phyloP scores from a whole-genome alignment of 2,888 invertebrate species.

The Slavum lentiscoides region DNA sequence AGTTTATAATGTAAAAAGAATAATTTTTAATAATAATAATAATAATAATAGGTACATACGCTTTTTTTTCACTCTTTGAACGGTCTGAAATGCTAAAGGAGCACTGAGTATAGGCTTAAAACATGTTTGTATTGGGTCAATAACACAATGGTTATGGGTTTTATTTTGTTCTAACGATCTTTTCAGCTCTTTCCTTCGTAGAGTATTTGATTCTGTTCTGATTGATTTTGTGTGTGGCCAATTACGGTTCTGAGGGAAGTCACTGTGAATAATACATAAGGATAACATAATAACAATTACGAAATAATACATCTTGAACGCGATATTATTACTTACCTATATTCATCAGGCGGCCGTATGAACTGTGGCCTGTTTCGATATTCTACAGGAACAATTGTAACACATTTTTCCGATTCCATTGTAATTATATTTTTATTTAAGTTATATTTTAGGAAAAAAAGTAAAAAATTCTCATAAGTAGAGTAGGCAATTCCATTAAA shows the following conservation, averaged over 20 bases:
- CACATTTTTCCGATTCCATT: slow-evolving; percentile 61
- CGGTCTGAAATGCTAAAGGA: slow-evolving; percentile 31
- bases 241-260: slow-evolving; percentile 56
- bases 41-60: neutral
- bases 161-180: slow-evolving; percentile 36
- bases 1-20: too few relatives aligned
- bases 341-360: slow-evolving; percentile 66
- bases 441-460: too few relatives aligned
- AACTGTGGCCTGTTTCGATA: slow-evolving; percentile 64
- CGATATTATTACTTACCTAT: slow-evolving; percentile 62
- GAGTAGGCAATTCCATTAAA: too few relatives aligned
- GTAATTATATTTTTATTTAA: too few relatives aligned
- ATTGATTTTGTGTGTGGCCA: slow-evolving; percentile 47
- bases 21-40: too few relatives aligned
- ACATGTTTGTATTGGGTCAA: slow-evolving; percentile 13
- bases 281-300: neutral
- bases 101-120: slow-evolving; percentile 33
- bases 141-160: slow-evolving; percentile 2
- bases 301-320: neutral
- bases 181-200: slow-evolving; percentile 30
- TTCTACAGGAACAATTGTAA: slow-evolving; percentile 67
- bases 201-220: slow-evolving; percentile 14
- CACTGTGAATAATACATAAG: slow-evolving; percentile 54
- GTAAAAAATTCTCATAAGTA: too few relatives aligned
- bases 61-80: slow-evolving; percentile 7